Evolutionary conservation across 2,888 invertebrate species (phyloP).

Genomic region (Agonum fuliginosum): DNA sequence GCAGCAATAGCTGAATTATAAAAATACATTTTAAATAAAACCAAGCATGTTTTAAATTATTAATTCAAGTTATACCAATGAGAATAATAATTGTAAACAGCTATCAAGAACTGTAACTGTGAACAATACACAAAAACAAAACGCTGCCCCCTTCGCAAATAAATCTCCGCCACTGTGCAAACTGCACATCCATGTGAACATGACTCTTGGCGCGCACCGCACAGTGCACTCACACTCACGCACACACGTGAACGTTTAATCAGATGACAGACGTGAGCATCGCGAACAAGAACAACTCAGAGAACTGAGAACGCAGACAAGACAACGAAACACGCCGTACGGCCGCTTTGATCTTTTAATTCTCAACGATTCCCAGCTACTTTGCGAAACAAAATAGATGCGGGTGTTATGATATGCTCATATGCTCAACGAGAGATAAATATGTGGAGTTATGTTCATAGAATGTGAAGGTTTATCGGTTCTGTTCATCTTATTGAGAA

Average conservation of each 20-base stretch:
- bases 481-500: background rate
- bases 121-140: background rate
- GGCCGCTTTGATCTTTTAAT: constrained; percentile 37
- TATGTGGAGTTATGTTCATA: background rate
- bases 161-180: no score
- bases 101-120: background rate
- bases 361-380: constrained; percentile 19
- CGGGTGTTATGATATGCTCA: constrained; percentile 29
- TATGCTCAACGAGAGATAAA: background rate
- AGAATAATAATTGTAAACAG: no score
- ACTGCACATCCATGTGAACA: constrained; percentile 8
- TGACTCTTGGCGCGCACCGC: background rate
- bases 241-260: constrained; percentile 49
- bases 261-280: constrained; percentile 53
- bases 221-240: background rate
- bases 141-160: background rate
- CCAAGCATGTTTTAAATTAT: no score
- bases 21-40: no score
- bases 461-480: background rate
- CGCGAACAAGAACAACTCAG: background rate
- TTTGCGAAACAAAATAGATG: constrained; percentile 34
- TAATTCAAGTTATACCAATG: no score
- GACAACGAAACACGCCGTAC: constrained; percentile 1
- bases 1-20: no score
- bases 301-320: background rate